Conservation (phyloP, 1,140 invertebrate species). For the Leptoteleia sp. region DNA sequence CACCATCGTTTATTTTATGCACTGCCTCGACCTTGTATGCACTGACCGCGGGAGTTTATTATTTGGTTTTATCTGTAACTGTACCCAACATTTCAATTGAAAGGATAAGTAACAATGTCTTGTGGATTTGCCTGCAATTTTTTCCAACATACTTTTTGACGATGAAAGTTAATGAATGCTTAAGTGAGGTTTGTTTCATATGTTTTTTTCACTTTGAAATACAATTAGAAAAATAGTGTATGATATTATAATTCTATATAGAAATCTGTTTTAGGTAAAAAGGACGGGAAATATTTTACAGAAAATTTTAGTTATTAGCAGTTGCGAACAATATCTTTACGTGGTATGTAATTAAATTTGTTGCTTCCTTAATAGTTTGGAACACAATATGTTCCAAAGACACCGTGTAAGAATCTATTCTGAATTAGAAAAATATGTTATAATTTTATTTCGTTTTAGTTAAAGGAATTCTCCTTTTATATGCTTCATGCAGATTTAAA, state of each 20-base stretch:
- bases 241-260: no score
- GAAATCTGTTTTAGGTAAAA: no score
- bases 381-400: no score
- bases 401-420: no score
- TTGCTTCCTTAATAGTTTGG: no score
- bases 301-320: no score
- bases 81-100: neutral
- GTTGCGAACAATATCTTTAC: no score
- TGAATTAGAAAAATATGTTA: no score
- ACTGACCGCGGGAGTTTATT: neutral
- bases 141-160: conserved; percentile 13
- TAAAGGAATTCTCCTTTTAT: conserved; percentile 39
- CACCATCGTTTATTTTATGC: conserved; percentile 1
- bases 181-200: conserved; percentile 15
- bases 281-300: no score
- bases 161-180: conserved; percentile 9
- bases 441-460: conserved; percentile 10
- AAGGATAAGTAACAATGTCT: neutral
- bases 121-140: conserved; percentile 10
- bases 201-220: no score
- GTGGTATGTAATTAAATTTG: no score
- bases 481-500: conserved; percentile 27
- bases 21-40: conserved; percentile 1
- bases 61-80: neutral
- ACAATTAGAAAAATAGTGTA: no score